Base-by-base conservation (phyloP, 2,113 vertebrate species). In the Oreochromis tanganicae region DNA sequence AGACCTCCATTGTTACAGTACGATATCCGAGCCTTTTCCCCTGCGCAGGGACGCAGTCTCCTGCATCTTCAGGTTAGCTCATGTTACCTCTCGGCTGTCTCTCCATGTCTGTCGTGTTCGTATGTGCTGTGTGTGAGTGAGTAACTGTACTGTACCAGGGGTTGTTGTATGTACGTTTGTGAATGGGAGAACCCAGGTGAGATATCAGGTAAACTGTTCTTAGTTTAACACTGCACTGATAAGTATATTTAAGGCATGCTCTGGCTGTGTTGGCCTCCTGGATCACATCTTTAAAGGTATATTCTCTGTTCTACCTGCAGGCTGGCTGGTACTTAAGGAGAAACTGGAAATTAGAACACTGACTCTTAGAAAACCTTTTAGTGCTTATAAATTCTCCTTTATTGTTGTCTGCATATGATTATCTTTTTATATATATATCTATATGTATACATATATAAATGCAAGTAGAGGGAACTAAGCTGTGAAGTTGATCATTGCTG, bases 21-120 rank as follows among this genome's bases (percentile, higher is more conserved):
- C 29, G 19, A 83, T 87, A 87, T 84, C 41, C 36, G 85, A 89
- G 87, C 90, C 91, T 91, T 91, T 87, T 61, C 63, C 90, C 88
- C 83, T 56, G 84, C 80, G 83, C 94, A 93, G 94, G 73, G 93
- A 85, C 57, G 78, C 84, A 27, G 41, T 54, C 57, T 90, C 91
- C 89, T 95, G 91, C 84, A 21, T 87, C 84, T 95, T 95, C 95
- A 95, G 95, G 95, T 96, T 92, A 84, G 90, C 93, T 96, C 88
- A 92, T 66, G 85, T 94, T 94, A 94, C 93, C 93, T 95, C 94
- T 91, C 84, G 13, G 61, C 92, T 75, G 83, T 93, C 89, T 93
- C 89, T 92, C 81, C 79, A 75, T 80, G 90, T 92, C 79, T 85
- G 85, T 91, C 46, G 88, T 93, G 83, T 82, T 91, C 16, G 84